A percentile compares a stretch with the other conserved stretches of the same genome.
Conservation (phyloP, 2,113 vertebrate genomes). For the Myotis yumanensis region DNA sequence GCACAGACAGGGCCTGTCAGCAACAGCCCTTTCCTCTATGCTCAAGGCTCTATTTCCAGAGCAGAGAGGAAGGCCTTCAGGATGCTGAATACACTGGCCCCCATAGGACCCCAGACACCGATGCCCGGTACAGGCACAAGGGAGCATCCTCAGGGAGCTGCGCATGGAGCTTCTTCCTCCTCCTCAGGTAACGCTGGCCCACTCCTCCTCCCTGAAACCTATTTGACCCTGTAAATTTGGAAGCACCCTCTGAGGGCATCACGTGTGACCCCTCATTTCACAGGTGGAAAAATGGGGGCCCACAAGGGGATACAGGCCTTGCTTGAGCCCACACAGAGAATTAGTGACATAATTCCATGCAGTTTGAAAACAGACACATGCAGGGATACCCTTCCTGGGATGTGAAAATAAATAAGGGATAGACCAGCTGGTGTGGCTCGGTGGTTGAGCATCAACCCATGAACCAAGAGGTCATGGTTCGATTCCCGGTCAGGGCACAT, state of each 20-base stretch:
- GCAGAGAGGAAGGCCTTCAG: neutral
- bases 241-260: neutral
- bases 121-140: neutral
- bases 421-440: too few species aligned
- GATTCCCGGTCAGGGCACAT: too few species aligned
- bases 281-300: neutral
- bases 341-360: conserved; percentile 40
- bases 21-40: neutral
- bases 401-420: neutral
- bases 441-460: too few species aligned
- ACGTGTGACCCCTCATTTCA: neutral
- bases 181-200: neutral
- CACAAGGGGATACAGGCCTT: neutral
- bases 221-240: neutral
- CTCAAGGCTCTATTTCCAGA: neutral
- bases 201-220: neutral
- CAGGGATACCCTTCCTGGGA: neutral
- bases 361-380: conserved; percentile 44
- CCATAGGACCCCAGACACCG: neutral
- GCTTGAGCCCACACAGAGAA: neutral
- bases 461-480: too few species aligned
- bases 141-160: neutral
- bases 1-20: neutral
- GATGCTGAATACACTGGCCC: neutral
- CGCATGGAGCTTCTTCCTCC: neutral